Conservation (phyloP, 2,797 vertebrate species). For the Cossypha dichroa region DNA sequence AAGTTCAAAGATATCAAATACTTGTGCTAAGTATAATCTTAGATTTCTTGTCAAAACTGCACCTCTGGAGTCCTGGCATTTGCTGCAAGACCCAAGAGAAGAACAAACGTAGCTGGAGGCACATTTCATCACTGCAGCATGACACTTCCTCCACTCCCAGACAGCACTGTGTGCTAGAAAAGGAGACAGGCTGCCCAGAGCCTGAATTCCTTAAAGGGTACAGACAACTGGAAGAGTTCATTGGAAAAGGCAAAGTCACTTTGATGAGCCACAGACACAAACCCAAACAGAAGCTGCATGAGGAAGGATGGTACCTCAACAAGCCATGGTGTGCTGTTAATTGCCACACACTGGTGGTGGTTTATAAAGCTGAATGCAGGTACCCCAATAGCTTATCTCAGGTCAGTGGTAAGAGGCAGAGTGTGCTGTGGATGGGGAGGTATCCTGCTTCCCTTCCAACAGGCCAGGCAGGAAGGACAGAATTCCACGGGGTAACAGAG, state of each 20-base stretch:
- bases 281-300: background rate
- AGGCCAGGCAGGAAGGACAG: background rate
- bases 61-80: background rate
- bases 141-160: background rate
- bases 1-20: background rate
- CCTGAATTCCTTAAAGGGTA: background rate
- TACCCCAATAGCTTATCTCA: background rate
- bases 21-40: background rate
- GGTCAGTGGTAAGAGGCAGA: background rate
- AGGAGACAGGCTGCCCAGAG: background rate
- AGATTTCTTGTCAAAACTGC: background rate
- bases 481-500: background rate
- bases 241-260: background rate
- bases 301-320: background rate
- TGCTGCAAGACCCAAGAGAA: slow-evolving; percentile 10
- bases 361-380: background rate
- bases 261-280: background rate
- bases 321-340: background rate
- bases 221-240: background rate
- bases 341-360: background rate
- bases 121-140: background rate
- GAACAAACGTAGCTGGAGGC: background rate
- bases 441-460: background rate
- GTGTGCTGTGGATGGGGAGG: accelerated
- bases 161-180: background rate